Evolutionary conservation across 2,113 vertebrate genomes (phyloP).

Genomic region (Cyanocitta stelleri): DNA sequence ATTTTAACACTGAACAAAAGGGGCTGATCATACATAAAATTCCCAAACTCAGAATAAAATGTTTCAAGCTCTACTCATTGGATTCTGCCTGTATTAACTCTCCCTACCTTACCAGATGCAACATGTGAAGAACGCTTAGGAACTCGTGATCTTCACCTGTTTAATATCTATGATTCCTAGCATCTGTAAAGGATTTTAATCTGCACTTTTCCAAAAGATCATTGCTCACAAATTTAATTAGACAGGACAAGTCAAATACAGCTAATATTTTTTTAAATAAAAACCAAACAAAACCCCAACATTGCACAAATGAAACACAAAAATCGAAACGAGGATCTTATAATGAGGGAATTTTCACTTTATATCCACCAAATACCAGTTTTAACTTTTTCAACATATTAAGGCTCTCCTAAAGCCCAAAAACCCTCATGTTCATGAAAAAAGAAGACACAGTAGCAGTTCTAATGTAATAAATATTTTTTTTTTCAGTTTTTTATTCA

Average conservation of each 20-base stretch:
- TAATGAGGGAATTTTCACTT: neutral
- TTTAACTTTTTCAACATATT: neutral
- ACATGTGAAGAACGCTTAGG: neutral
- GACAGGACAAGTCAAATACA: neutral
- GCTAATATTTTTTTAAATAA: neutral
- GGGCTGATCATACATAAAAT: fast-evolving
- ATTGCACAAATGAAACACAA: neutral
- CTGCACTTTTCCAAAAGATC: neutral
- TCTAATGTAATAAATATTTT: neutral
- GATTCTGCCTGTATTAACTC: neutral
- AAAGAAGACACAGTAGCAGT: neutral
- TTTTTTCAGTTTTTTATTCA: neutral
- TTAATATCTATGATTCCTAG: neutral
- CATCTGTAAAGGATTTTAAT: neutral
- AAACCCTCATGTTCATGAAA: neutral
- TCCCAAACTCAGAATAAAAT: neutral
- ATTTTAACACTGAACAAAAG: neutral
- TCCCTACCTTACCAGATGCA: neutral
- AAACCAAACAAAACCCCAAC: neutral
- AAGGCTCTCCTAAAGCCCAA: neutral
- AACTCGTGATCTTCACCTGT: neutral
- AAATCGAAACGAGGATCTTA: neutral
- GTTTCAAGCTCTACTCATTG: neutral
- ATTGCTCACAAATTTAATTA: neutral
- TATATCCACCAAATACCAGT: neutral